phyloP scores from a whole-genome alignment of 2,113 vertebrate genomes.

The Sinosuthora webbiana region DNA sequence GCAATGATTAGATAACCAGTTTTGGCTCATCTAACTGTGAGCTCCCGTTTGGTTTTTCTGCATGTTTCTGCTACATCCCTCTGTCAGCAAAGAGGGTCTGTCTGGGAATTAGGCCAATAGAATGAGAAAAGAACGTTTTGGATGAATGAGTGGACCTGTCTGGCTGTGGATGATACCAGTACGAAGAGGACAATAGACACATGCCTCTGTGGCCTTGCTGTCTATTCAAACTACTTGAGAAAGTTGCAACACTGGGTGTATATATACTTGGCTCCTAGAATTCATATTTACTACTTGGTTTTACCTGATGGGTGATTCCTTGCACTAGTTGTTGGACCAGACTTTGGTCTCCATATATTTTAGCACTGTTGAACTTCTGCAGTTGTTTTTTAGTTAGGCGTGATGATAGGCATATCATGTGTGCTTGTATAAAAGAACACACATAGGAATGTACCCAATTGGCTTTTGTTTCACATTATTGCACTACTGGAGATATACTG shows the following conservation, averaged over 20 bases:
- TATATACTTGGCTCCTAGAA: not conserved
- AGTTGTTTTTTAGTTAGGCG: not conserved
- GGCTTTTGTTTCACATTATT: not conserved
- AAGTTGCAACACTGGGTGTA: not conserved
- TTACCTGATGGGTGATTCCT: not conserved
- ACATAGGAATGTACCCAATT: not conserved
- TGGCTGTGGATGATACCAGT: not conserved
- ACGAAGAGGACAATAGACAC: not conserved
- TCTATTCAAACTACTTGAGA: not conserved
- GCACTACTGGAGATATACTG: not conserved
- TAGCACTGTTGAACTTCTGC: not conserved
- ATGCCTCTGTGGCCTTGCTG: not conserved
- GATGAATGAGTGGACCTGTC: not conserved
- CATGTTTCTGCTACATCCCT: not conserved
- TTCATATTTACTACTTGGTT: not conserved
- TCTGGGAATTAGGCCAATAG: not conserved
- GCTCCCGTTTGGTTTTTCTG: not conserved
- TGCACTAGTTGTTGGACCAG: not conserved
- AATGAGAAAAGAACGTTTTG: not conserved
- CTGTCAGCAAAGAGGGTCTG: not conserved
- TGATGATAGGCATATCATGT: not conserved
- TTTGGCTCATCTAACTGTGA: not conserved
- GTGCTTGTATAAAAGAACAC: not conserved
- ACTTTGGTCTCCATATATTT: not conserved
- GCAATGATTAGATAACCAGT: not conserved